Evolutionary conservation across 2,888 invertebrate genomes (phyloP), one percentile per base, ranked within the genome.

Genomic region (Junonia oenone): DNA sequence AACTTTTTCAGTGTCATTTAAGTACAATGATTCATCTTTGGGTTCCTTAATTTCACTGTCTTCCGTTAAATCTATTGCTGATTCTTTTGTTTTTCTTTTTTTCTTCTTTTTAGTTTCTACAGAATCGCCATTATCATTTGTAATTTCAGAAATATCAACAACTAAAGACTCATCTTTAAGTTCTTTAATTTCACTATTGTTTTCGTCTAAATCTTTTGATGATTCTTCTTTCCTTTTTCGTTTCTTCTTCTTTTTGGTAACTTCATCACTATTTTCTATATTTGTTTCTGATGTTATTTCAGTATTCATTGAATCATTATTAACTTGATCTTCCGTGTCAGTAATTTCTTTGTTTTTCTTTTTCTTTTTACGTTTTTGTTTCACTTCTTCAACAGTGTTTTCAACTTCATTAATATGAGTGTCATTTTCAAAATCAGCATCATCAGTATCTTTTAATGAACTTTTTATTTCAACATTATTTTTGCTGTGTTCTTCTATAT

Each of bases 241-340:
- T 26, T 43, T 43, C 13, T 43, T 43, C 13, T 43, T 43, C 43
- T 43, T 26, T n/a, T 22, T 26, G n/a, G 22, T 22, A 8, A 22
- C 22, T 26, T 26, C 26, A 43, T n/a, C 19, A 22, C 22, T 29
- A 11, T 37, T 27, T 45, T 45, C 45, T 0, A 13, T 3, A 3
- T 26, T 19, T 17, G 9, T 27, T 27, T 35, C n/a, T 3, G 14
- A 26, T 3, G n/a, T 26, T 4, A 45, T 40, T n/a, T 50, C 55
- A 26, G 58, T 58, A 45, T 69, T 65, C 15, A 15, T 13, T 29
- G 11, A 1, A 2, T 37, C 26, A 46, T 63, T 58, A 14, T 64
- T 57, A 29, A 52, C 65, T 58, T 55, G 14, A 35, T 27, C 19
- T 33, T 11, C 6, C 2, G 29, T 55, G 37, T 56, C 45, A 17